Evolutionary conservation across 2,113 vertebrate species (phyloP).

Genomic region (Pygathrix nemaeus): DNA sequence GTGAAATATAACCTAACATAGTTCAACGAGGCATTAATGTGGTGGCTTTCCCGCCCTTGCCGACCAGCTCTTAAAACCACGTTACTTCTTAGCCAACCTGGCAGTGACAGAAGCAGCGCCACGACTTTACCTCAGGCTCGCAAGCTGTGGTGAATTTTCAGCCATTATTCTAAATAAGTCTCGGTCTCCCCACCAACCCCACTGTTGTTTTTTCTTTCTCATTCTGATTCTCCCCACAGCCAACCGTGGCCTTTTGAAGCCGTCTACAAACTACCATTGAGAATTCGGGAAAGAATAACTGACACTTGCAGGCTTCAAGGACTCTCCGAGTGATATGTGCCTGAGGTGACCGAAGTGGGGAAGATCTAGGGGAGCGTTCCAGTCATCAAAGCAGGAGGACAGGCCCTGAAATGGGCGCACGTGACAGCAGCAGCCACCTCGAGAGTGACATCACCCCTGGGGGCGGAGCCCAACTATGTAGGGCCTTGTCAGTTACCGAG

Average conservation of each 20-base stretch:
- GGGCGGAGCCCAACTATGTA: slow-evolving; percentile 46
- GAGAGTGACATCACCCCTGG: slow-evolving; percentile 70
- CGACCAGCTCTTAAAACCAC: background rate
- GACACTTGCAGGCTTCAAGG: background rate
- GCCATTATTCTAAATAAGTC: background rate
- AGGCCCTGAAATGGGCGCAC: slow-evolving; percentile 64
- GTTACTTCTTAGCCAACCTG: background rate
- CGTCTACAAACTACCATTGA: background rate
- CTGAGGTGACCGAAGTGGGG: background rate
- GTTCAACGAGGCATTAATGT: background rate
- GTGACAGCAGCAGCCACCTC: slow-evolving; percentile 67
- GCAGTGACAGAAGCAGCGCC: background rate
- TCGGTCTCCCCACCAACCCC: too few relatives aligned
- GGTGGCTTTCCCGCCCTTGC: background rate
- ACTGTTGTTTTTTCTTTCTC: background rate
- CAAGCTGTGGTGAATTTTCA: background rate
- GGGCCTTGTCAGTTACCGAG: slow-evolving; percentile 42
- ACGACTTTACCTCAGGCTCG: background rate
- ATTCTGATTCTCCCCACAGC: background rate
- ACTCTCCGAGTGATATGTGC: background rate
- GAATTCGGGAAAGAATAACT: background rate
- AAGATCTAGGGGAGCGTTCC: background rate
- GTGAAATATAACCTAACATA: background rate
- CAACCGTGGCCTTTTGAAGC: background rate
- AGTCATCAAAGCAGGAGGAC: slow-evolving; percentile 34